Evolutionary conservation across 2,113 vertebrate species (phyloP).

Genomic region (Odontophorus gujanensis): DNA sequence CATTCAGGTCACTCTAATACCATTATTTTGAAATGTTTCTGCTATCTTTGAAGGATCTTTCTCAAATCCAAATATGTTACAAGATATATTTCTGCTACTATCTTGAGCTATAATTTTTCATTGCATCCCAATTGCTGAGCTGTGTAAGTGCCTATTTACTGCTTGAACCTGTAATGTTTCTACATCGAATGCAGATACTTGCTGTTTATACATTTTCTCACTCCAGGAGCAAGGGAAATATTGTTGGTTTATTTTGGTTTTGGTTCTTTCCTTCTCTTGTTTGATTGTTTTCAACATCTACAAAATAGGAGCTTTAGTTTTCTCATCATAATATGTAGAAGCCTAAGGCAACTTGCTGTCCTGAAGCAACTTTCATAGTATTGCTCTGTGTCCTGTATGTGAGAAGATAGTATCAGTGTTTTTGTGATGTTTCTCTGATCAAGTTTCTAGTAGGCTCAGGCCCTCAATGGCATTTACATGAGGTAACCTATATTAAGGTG

Average conservation of each 20-base stretch:
- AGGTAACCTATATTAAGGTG: neutral
- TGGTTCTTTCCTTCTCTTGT: neutral
- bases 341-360: neutral
- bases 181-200: neutral
- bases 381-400: neutral
- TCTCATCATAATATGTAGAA: neutral
- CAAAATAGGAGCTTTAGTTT: neutral
- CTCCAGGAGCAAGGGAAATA: neutral
- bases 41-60: neutral
- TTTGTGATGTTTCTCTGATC: neutral
- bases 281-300: neutral
- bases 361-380: neutral
- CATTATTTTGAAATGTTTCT: constrained; percentile 10
- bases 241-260: neutral
- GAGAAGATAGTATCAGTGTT: neutral
- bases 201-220: neutral
- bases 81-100: neutral
- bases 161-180: neutral
- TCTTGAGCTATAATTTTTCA: neutral
- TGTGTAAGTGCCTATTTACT: neutral
- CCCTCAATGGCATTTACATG: neutral
- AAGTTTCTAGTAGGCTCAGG: neutral
- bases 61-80: constrained; percentile 3
- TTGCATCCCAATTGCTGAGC: neutral
- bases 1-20: neutral